Base-by-base conservation (phyloP, 2,113 vertebrate species). In the Cervus canadensis region DNA sequence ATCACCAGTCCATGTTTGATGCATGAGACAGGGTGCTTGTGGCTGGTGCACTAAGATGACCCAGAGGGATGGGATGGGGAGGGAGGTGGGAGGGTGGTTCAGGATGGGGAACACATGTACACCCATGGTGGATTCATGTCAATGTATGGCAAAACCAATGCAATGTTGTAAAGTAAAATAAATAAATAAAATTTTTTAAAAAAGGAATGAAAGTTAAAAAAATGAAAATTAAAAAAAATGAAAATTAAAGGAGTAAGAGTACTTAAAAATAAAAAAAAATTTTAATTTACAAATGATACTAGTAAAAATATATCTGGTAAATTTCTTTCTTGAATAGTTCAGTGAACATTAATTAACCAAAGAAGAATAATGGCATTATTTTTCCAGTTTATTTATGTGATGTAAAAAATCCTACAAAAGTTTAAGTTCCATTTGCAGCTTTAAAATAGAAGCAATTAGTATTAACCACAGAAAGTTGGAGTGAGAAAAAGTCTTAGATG, bases 341-440 rank as follows among this genome's bases (percentile, higher is more conserved):
- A 14, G 56, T 92, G 57, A 95, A 87, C 76, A 94, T 40, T 96
- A 84, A 92, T 56, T 83, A 64, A 33, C 56, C 78, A 97, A 83
- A 81, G 26, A 91, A 78, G 6, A 94, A 79, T n/a, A 25, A 21
- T 81, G 57, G n/a, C n/a, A 78, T 14, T 67, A 50, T 64, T 92
- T 76, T 62, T 83, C 48, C 23, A 57, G 57, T 84, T 79, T 93
- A 67, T 67, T 92, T 97, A 89, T 79, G 48, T 59, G 26, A 30
- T 57, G 40, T 33, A 86, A 21, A 54, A 83, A 76, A 94, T 56
- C 45, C 45, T 62, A 40, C 5, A 89, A 59, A 92, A 45, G 14
- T 48, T 95, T 8, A 56, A 64, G 36, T 15, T 7, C 6, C 15
- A 50, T 93, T 57, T 95, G 48, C 50, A 78, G 43, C 84, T 92